Conservation (phyloP, 2,797 vertebrate genomes). For the Tympanoctomys barrerae region DNA sequence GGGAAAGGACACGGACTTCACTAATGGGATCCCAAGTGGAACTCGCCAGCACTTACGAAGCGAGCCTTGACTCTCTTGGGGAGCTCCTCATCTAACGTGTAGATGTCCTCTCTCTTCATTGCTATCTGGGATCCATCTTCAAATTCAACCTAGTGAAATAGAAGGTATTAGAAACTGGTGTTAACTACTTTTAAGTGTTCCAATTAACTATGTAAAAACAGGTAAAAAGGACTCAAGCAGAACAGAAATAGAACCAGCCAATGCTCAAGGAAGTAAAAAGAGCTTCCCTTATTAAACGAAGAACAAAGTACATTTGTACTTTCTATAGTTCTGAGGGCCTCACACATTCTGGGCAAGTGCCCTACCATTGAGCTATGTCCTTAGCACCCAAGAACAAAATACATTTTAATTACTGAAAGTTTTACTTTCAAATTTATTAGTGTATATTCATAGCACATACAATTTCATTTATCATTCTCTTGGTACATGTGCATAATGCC, state of each 20-base stretch:
- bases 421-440: neutral
- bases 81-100: slow-evolving; percentile 97
- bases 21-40: neutral
- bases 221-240: slow-evolving; percentile 34
- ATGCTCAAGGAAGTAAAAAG: neutral
- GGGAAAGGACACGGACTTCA: neutral
- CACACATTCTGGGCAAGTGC: neutral
- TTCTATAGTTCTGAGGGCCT: neutral
- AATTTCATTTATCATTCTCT: neutral
- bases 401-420: neutral
- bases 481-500: neutral
- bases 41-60: slow-evolving; percentile 92
- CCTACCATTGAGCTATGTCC: neutral
- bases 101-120: slow-evolving; percentile 97
- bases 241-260: slow-evolving; percentile 36
- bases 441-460: neutral
- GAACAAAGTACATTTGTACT: slow-evolving; percentile 20
- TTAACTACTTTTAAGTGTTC: neutral
- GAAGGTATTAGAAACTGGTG: slow-evolving; percentile 63
- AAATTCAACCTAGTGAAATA: slow-evolving; percentile 94
- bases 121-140: slow-evolving; percentile 98
- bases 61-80: slow-evolving; percentile 98
- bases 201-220: neutral
- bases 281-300: neutral
- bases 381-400: neutral